These are phyloP conservation scores for Psittacula derbiana DNA, from an alignment of 2,797 vertebrate genomes.

Conservation along the genomic window DNA sequence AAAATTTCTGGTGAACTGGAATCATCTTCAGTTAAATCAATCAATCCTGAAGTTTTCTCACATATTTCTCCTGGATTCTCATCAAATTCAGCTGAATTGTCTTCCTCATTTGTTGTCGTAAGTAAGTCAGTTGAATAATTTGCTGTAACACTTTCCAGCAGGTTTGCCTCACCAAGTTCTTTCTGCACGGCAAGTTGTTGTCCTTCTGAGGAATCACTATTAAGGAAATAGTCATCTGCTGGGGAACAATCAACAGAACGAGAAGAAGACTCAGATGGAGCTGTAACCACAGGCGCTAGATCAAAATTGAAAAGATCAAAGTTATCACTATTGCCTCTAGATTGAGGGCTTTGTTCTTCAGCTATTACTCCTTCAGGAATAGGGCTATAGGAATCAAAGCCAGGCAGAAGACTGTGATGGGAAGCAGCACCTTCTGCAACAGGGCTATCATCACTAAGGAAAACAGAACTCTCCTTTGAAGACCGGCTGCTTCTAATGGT, in stretches of 20 bases:
- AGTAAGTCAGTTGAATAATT: conserved; percentile 75
- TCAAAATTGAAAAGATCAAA: conserved; percentile 88
- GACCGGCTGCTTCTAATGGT: conserved; percentile 93
- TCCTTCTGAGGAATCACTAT: conserved; percentile 75
- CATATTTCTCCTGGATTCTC: conserved; percentile 65
- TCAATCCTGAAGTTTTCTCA: conserved; percentile 64
- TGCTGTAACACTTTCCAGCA: conserved; percentile 63
- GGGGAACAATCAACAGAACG: conserved; percentile 76
- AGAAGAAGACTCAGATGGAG: conserved; percentile 72
- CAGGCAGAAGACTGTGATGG: conserved; percentile 84
- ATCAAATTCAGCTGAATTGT: conserved; percentile 80
- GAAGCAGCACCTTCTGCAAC: conserved; percentile 81
- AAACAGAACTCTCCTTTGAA: conserved; percentile 94
- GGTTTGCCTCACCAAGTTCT: conserved; percentile 31
- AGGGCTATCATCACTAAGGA: conserved; percentile 93
- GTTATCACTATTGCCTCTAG: conserved; percentile 76
- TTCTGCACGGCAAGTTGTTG: conserved; percentile 66
- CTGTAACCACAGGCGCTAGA: conserved; percentile 73
- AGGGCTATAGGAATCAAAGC: conserved; percentile 81
- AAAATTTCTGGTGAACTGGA: conserved; percentile 65
- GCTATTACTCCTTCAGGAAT: conserved; percentile 79
- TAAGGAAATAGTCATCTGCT: conserved; percentile 74
- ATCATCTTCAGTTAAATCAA: conserved; percentile 60
- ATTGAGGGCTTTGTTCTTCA: conserved; percentile 79
- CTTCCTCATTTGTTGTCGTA: conserved; percentile 71